These are phyloP conservation scores for Shinisaurus crocodilurus DNA, from an alignment of 2,113 vertebrate genomes.

Conservation along the genomic window DNA sequence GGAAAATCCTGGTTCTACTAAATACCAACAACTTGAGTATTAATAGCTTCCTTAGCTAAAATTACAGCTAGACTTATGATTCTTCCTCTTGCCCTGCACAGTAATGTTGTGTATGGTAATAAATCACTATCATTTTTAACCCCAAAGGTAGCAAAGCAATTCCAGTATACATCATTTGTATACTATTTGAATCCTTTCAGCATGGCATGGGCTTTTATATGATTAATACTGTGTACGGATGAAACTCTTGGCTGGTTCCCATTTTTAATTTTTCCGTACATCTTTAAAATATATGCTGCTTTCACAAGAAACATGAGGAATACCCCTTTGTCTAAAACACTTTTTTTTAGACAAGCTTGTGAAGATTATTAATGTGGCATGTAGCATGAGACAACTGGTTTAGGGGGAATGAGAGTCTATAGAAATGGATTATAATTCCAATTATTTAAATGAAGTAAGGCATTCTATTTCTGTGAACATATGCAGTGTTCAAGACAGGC, in stretches of 20 bases:
- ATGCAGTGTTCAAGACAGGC: not conserved
- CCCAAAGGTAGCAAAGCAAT: not conserved
- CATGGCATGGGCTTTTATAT: not conserved
- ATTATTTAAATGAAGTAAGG: not conserved
- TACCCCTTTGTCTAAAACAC: not conserved
- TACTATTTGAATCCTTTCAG: not conserved
- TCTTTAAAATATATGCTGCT: not conserved
- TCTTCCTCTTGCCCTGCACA: not conserved
- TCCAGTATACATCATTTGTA: not conserved
- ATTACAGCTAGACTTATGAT: not conserved
- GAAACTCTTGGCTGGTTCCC: not conserved
- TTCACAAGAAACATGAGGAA: not conserved
- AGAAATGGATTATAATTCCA: not conserved
- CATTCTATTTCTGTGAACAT: not conserved
- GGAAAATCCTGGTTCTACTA: not conserved
- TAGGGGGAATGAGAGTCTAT: not conserved
- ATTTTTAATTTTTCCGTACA: not conserved
- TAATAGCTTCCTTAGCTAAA: not conserved
- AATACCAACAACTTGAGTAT: not conserved
- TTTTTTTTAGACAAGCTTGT: not conserved
- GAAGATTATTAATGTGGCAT: constrained; percentile 9
- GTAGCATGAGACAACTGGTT: not conserved
- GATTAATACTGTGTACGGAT: not conserved
- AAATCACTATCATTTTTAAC: not conserved
- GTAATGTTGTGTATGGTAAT: not conserved